Evolutionary conservation across 2,797 vertebrate genomes (phyloP).

Genomic region (Hyperoplus lanceolatus): DNA sequence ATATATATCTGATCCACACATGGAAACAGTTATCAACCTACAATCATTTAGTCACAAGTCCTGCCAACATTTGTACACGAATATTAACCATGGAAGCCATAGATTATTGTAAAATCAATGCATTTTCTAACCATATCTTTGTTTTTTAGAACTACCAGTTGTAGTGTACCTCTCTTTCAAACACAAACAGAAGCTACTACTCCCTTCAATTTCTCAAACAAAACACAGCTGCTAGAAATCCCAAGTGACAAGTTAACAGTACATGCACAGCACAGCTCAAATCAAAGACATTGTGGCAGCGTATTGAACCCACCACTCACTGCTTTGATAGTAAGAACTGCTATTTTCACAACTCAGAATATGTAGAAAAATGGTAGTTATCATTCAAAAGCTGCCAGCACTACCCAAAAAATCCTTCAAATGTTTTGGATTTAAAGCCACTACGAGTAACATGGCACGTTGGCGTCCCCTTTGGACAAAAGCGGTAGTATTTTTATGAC

Average conservation of each 20-base stretch:
- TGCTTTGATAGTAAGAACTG: neutral
- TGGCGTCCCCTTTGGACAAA: too few species aligned
- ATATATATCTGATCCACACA: too few species aligned
- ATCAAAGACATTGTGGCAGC: slow-evolving; percentile 14
- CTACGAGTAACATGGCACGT: too few species aligned
- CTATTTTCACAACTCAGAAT: slow-evolving; percentile 13
- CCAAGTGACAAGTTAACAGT: neutral
- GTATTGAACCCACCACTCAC: slow-evolving; percentile 27
- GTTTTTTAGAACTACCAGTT: neutral
- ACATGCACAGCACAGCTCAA: neutral
- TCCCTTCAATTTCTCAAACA: slow-evolving; percentile 2
- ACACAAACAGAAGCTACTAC: neutral
- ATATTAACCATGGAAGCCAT: neutral
- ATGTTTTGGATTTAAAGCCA: slow-evolving; percentile 11
- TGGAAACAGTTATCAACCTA: too few species aligned
- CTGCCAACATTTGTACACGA: neutral
- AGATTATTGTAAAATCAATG: neutral
- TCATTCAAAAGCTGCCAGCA: slow-evolving; percentile 10
- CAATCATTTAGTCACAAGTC: too few species aligned
- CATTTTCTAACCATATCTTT: neutral
- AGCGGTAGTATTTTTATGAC: too few species aligned
- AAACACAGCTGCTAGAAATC: slow-evolving; percentile 1
- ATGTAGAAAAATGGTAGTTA: slow-evolving; percentile 8
- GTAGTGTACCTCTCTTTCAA: neutral
- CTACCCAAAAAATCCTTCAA: neutral